phyloP scores from a whole-genome alignment of 2,888 invertebrate species.

The Allygus modestus region DNA sequence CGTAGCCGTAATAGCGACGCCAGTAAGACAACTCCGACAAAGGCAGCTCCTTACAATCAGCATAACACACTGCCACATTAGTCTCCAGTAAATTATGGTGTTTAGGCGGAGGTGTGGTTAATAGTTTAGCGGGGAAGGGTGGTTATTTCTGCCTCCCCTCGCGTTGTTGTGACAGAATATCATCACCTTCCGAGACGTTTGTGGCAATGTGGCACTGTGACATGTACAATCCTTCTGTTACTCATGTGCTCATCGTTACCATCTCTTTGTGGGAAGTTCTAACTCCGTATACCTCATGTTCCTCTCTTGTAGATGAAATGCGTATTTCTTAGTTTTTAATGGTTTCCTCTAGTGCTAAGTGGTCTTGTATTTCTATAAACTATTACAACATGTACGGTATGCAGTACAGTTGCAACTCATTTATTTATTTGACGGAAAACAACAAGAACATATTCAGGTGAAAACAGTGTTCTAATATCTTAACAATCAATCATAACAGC shows the following conservation, averaged over 20 bases:
- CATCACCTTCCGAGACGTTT: not conserved
- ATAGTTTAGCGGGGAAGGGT: constrained; percentile 23
- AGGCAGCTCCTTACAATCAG: not conserved
- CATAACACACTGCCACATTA: constrained; percentile 10
- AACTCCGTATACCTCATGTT: no score
- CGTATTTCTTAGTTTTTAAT: no score
- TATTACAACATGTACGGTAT: no score
- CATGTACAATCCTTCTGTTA: not conserved
- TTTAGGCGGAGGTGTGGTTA: constrained; percentile 26
- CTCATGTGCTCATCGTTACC: not conserved
- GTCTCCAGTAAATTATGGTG: constrained; percentile 18
- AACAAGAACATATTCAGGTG: no score
- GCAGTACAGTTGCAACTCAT: no score
- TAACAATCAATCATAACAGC: no score
- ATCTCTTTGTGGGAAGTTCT: not conserved
- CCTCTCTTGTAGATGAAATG: no score
- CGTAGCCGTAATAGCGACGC: not conserved
- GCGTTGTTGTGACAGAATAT: not conserved
- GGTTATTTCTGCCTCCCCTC: not conserved
- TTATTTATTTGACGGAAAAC: no score
- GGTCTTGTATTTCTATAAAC: no score
- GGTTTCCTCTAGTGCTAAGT: no score
- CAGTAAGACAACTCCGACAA: not conserved
- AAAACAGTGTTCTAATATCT: no score
- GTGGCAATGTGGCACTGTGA: not conserved